phyloP scores from a whole-genome alignment of 2,797 vertebrate genomes.

The Tenualosa thibaudeaui region DNA sequence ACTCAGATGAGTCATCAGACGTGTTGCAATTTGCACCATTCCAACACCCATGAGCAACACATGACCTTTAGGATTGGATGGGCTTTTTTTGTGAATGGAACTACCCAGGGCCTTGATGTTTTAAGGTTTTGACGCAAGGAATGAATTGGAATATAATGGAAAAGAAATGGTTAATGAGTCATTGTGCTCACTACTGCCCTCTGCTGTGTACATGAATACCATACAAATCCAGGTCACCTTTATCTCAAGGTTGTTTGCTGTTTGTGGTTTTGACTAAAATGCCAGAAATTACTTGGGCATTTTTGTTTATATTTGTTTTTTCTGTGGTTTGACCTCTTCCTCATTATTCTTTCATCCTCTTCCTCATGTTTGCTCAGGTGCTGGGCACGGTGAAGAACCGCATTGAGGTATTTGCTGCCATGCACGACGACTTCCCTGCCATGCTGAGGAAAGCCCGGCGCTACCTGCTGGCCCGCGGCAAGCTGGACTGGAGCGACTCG shows the following conservation, averaged over 20 bases:
- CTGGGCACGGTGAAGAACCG: constrained; percentile 95
- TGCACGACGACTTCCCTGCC: constrained; percentile 88
- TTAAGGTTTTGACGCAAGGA: not conserved
- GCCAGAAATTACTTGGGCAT: not conserved
- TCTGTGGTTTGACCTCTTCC: not conserved
- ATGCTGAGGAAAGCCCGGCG: constrained; percentile 92
- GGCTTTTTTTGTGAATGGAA: not conserved
- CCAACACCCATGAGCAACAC: not conserved
- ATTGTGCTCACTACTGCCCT: constrained; percentile 13
- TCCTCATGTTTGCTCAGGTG: constrained; percentile 73
- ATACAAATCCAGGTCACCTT: not conserved
- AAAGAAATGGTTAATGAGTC: no score
- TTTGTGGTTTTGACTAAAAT: not conserved
- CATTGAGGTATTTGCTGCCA: constrained; percentile 89
- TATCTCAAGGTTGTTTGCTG: not conserved
- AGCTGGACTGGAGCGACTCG: constrained; percentile 84
- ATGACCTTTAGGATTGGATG: not conserved
- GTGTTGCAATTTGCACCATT: not conserved
- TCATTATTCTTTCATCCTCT: not conserved
- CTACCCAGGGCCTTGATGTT: not conserved
- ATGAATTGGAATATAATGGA: not conserved
- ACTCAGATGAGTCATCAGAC: not conserved
- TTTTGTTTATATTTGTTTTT: not conserved
- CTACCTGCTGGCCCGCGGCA: constrained; percentile 88
- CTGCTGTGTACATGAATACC: not conserved